Conservation (phyloP, 1,140 invertebrate species). For the Aphaenogaster ashmeadi region DNA sequence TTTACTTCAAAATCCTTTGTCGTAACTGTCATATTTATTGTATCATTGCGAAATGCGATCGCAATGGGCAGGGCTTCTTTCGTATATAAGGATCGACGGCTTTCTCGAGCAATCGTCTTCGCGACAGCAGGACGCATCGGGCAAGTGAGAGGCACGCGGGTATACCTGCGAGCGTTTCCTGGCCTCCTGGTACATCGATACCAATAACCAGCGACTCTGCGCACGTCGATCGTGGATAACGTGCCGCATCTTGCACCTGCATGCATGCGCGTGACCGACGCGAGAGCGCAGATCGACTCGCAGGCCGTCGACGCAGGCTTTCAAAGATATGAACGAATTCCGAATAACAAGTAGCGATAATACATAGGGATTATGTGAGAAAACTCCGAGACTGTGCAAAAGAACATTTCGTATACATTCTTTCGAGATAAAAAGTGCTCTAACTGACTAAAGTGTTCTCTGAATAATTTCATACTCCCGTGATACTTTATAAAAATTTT, state of each 20-base stretch:
- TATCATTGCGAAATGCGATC: background rate
- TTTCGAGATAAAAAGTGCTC: background rate
- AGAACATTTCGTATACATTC: background rate
- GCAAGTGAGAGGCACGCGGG: background rate
- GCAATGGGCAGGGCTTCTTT: background rate
- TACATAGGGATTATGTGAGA: too few species aligned
- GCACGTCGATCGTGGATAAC: conserved; percentile 77
- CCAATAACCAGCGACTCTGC: conserved; percentile 83
- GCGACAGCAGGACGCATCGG: conserved; percentile 3
- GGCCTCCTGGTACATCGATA: conserved; percentile 77
- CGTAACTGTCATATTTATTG: conserved; percentile 9
- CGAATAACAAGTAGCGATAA: conserved; percentile 7
- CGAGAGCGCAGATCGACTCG: conserved; percentile 40
- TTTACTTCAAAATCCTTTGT: background rate
- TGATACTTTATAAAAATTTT: background rate
- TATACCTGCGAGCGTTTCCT: conserved; percentile 61
- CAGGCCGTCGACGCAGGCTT: conserved; percentile 65
- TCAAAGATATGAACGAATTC: background rate
- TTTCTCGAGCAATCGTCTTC: conserved; percentile 23
- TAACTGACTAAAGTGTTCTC: background rate
- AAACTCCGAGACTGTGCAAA: background rate
- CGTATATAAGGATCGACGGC: background rate
- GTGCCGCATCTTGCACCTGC: conserved; percentile 68
- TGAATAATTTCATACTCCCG: background rate
- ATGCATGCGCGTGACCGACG: conserved; percentile 58